Percentiles rank a stretch among this genome's conserved stretches.
phyloP scores from a whole-genome alignment of 2,113 vertebrate species.

The Rhinopomastus cyanomelas region DNA sequence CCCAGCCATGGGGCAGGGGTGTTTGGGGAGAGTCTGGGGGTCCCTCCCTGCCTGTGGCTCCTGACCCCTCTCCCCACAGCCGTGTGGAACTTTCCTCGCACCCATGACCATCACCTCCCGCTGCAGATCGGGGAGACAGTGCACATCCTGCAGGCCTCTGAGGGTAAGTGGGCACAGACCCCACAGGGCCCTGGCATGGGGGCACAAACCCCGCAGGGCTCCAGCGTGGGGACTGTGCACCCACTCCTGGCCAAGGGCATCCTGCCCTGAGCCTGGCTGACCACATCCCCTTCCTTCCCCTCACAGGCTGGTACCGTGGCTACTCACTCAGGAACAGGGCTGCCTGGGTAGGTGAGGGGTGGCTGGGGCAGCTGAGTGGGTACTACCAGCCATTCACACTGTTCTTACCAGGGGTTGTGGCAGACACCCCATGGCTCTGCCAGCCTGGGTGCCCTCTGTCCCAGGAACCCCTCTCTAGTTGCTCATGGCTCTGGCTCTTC shows the following conservation, averaged over 20 bases:
- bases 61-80: not conserved
- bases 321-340: conserved; percentile 57
- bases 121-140: conserved; percentile 63
- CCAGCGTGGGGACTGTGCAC: accelerated
- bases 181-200: accelerated
- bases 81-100: conserved; percentile 49
- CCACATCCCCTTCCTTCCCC: accelerated
- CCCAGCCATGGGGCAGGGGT: not conserved
- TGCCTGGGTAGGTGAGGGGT: conserved; percentile 28
- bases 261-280: not conserved
- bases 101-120: conserved; percentile 53
- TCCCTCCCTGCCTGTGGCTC: accelerated
- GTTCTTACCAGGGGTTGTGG: not conserved
- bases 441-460: not conserved
- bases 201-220: accelerated
- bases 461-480: accelerated
- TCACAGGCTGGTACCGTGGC: conserved; percentile 60
- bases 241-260: not conserved
- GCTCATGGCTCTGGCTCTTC: not conserved
- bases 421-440: not conserved
- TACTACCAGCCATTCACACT: not conserved
- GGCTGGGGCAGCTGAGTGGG: not conserved
- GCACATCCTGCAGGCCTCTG: conserved; percentile 46
- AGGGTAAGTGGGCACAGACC: not conserved
- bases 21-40: not conserved